Base-by-base conservation (phyloP, 2,888 invertebrate genomes). In the Cephus nigrinus region DNA sequence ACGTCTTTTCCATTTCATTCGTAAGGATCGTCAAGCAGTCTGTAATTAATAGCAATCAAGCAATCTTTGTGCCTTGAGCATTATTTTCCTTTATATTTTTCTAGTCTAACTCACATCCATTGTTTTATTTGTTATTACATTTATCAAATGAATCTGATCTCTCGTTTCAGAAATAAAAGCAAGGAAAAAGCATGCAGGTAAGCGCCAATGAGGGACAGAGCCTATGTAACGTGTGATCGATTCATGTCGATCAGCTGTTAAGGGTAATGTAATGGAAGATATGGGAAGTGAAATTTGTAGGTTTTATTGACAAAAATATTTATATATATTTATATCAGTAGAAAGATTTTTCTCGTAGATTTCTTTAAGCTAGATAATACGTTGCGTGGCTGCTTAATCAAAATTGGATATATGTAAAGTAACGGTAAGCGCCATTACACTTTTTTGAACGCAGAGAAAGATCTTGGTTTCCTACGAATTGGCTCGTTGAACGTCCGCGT, bases 401-500 rank as follows among this genome's bases (percentile, higher is more conserved):
- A 55, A 23, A 55, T 23, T 9, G 15, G 3, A 35, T 15, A 2
- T 15, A 55, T 5, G 23, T 55, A 23, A 55, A 23, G 9, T 55
- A 55, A 55, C 55, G 9, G 23, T 55, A 23, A 55, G 55, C 23
- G 23, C 1, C 55, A 55, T 23, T 40, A 9, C 5, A 5, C 15
- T 40, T 55, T 0, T 71, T 71, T 71, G 12, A 78, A 84, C 79
- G 74, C 93, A 96, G 97, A 97, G 93, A 97, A 96, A 93, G 98
- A 98, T 93, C 94, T 95, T 92, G 96, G 97, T 86, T 97, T 98
- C 92, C 95, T 98, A 84, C 95, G 98, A 89, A 97, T 98, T 92
- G 98, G 98, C 87, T 98, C 97, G 32, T 92, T 98, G 91, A 98
- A 97, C 92, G 97, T 97, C 74, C 94, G 97, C 89, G 97, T 97